Evolutionary conservation across 2,113 vertebrate genomes (phyloP), one percentile per base, ranked within the genome.

Genomic region (Scytalopus superciliaris): DNA sequence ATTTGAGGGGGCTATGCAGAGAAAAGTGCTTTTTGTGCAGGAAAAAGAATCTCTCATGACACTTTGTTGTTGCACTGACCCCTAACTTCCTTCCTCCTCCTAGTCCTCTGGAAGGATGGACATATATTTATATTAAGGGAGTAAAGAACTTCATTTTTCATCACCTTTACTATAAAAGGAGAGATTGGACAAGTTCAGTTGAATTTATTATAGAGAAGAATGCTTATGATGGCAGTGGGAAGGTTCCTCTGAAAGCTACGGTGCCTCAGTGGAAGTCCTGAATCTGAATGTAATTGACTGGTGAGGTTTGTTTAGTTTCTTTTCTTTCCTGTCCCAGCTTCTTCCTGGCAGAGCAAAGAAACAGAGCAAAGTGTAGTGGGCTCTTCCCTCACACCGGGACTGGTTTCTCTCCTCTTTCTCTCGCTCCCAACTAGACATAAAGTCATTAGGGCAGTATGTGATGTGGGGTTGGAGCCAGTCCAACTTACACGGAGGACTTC

Each of bases 401-500:
- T 25, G 24, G 23, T 17, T 55, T 37, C 55, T 74, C n/a, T 35
- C 35, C 16, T 45, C 23, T 57, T 70, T 73, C 23, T 47, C 31
- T 89, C 21, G 3, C 59, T 77, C 76, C 47, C 59, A 75, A 28
- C 5, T 27, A 55, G 78, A 73, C 28, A 40, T 40, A 55, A 81
- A 90, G 31, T 84, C 86, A 78, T 89, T 89, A 96, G 64, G 80
- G 64, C 42, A 68, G 63, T 84, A 33, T 66, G 56, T 95, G 89
- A 87, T 81, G 86, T 93, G 91, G 80, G n/a, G 39, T 33, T 93
- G 91, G 93, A 95, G 44, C 19, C 14, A 4, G 33, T 89, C 91
- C 94, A 93, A 1, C 69, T 66, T 37, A 49, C 49, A 68, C 66
- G 0, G 0, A 72, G 82, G 78, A 73, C n/a, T 85, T 94, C 84